phyloP scores from a whole-genome alignment of 1,140 invertebrate species.

The Nasonia giraulti region DNA sequence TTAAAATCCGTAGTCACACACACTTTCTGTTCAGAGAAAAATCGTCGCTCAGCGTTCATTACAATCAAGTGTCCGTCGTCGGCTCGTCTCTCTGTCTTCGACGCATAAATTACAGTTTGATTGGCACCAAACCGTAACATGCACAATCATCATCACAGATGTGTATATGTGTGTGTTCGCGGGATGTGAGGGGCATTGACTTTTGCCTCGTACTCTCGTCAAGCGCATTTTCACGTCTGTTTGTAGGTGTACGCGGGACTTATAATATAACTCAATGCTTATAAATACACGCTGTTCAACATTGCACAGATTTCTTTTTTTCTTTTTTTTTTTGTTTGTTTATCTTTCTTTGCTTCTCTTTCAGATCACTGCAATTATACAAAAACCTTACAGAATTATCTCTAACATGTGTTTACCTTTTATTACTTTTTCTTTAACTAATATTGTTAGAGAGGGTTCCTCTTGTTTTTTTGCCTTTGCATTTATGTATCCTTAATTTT shows the following conservation, averaged over 20 bases:
- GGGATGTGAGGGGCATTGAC: conserved; percentile 33
- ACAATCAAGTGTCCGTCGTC: conserved; percentile 11
- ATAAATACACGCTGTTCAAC: conserved; percentile 13
- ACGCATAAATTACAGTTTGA: conserved; percentile 47
- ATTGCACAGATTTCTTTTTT: conserved; percentile 32
- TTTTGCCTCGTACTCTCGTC: neutral
- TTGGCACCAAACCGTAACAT: conserved; percentile 47
- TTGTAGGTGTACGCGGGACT: neutral
- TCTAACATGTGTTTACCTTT: conserved; percentile 15
- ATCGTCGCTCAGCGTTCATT: neutral
- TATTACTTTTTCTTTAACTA: neutral
- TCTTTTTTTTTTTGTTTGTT: neutral
- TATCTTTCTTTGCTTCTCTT: neutral
- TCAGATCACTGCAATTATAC: conserved; percentile 31
- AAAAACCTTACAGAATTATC: conserved; percentile 40
- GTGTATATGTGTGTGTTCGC: conserved; percentile 9
- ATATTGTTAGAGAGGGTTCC: neutral
- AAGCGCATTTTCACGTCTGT: neutral
- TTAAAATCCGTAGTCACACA: conserved; percentile 39
- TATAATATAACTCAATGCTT: conserved; percentile 26
- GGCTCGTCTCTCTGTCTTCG: neutral
- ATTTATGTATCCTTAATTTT: conserved; percentile 8
- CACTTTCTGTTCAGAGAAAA: neutral
- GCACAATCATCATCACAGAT: conserved; percentile 15
- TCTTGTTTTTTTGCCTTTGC: conserved; percentile 2